Conservation (phyloP, 2,797 vertebrate species). For the Lacerta bilineata region DNA sequence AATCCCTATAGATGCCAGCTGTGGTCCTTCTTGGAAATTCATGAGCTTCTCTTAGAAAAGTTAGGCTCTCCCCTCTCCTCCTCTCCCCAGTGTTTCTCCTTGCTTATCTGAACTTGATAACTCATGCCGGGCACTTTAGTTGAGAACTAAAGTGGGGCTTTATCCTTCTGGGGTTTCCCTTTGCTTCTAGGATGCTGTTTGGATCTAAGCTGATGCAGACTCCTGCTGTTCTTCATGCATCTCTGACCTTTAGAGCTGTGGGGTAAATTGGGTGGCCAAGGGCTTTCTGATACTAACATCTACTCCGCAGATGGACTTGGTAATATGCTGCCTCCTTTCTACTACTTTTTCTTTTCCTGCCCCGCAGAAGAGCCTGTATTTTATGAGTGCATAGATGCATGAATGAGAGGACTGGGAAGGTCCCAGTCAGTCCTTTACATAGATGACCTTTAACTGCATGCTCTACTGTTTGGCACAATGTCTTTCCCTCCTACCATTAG, state of each 20-base stretch:
- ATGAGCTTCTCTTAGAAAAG: not conserved
- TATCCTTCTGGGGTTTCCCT: conserved; percentile 19
- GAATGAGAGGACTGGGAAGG: conserved; percentile 62
- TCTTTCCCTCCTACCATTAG: conserved; percentile 13
- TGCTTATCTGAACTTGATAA: not conserved
- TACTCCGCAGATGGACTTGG: conserved; percentile 94
- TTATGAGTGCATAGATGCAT: conserved; percentile 41
- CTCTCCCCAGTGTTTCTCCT: not conserved
- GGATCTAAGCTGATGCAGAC: conserved; percentile 65
- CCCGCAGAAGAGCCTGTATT: conserved; percentile 55
- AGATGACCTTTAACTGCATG: conserved; percentile 60
- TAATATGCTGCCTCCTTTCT: conserved; percentile 68
- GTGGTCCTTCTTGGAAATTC: conserved; percentile 13
- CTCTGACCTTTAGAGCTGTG: conserved; percentile 89
- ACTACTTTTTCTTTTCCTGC: conserved; percentile 31
- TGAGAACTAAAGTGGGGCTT: not conserved
- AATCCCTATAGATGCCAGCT: not conserved
- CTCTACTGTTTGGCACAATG: conserved; percentile 51
- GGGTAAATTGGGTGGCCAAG: conserved; percentile 81
- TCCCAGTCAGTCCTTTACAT: conserved; percentile 25
- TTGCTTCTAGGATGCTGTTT: conserved; percentile 52
- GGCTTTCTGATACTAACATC: conserved; percentile 88
- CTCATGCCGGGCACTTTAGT: not conserved
- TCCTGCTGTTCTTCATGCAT: conserved; percentile 61
- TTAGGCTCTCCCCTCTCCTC: conserved; percentile 20